phyloP scores from a whole-genome alignment of 2,888 invertebrate genomes.

The Melanotus villosus region DNA sequence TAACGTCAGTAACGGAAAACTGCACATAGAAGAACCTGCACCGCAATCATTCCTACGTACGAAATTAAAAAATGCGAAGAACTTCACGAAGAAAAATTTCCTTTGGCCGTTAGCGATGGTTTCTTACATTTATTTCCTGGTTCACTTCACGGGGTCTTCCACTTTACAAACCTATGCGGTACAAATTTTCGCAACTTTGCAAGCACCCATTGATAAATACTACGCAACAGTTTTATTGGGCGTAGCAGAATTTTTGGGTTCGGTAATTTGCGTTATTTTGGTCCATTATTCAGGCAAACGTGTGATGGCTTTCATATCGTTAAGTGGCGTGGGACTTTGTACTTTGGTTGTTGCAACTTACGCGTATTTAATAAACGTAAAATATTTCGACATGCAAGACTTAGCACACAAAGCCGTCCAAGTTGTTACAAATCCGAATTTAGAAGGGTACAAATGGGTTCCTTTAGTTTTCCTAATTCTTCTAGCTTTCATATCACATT shows the following conservation, averaged over 20 bases:
- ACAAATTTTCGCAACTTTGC: conserved; percentile 78
- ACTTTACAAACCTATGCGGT: conserved; percentile 83
- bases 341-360: conserved; percentile 76
- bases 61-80: conserved; percentile 60
- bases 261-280: conserved; percentile 75
- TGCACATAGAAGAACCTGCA: conserved; percentile 14
- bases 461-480: conserved; percentile 77
- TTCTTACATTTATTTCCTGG: conserved; percentile 78
- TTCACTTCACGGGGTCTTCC: conserved; percentile 83
- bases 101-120: conserved; percentile 79
- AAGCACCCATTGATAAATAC: conserved; percentile 83
- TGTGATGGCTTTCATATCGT: conserved; percentile 77
- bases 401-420: background rate
- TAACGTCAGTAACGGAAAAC: background rate
- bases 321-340: conserved; percentile 77
- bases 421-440: background rate
- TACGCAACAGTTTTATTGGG: conserved; percentile 83
- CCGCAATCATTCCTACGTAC: background rate
- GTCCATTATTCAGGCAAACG: conserved; percentile 84
- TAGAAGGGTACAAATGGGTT: conserved; percentile 71
- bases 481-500: conserved; percentile 79
- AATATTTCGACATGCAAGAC: conserved; percentile 19
- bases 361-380: conserved; percentile 63
- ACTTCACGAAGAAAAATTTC: conserved; percentile 75
- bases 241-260: conserved; percentile 78